Conservation (phyloP, 2,113 vertebrate species). For the Pelecanoides urinatrix region DNA sequence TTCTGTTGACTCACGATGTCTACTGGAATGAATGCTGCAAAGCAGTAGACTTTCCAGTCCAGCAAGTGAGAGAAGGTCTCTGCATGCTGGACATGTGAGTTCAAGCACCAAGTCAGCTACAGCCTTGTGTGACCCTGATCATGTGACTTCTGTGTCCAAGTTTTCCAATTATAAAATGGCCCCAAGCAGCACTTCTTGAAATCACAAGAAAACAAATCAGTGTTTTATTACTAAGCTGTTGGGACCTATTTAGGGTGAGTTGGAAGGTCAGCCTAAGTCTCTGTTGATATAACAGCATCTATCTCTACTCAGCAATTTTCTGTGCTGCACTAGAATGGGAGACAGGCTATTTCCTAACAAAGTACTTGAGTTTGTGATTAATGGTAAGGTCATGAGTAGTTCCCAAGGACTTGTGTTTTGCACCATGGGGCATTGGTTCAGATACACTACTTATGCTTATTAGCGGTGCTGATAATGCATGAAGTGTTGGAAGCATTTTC, state of each 20-base stretch:
- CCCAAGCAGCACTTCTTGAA: background rate
- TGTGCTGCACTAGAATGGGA: background rate
- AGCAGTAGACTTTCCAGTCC: background rate
- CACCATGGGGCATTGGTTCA: background rate
- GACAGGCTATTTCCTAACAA: background rate
- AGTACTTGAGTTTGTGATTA: background rate
- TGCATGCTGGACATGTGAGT: fast-evolving
- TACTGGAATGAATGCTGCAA: background rate
- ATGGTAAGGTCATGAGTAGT: background rate
- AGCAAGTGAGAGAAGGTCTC: background rate
- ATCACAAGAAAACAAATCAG: background rate
- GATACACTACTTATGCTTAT: background rate
- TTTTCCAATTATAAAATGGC: background rate
- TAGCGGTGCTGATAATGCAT: fast-evolving
- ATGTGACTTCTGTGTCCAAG: background rate
- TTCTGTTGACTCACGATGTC: background rate
- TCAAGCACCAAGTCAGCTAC: background rate
- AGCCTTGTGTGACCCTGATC: background rate
- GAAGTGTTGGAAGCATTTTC: background rate
- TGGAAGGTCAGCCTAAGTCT: background rate
- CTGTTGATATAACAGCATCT: background rate
- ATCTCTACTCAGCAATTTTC: background rate
- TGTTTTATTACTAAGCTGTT: background rate
- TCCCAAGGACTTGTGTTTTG: background rate
- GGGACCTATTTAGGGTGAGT: background rate